phyloP scores from a whole-genome alignment of 2,888 invertebrate species.

The Dermolepida albohirtum region DNA sequence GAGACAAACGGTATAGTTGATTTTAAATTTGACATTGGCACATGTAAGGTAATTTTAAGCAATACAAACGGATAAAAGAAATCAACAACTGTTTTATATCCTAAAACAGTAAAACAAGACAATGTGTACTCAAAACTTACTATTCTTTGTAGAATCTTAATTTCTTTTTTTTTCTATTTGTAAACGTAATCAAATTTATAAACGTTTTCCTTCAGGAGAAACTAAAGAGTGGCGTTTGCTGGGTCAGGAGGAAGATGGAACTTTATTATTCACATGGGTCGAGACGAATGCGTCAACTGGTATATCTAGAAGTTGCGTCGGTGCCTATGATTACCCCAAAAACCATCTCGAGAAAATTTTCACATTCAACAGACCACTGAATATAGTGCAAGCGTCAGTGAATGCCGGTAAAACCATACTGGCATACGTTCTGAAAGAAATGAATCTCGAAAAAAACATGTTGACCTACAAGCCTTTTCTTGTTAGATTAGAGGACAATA shows the following conservation, averaged over 20 bases:
- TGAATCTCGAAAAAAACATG: constrained; percentile 54
- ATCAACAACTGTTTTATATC: too few species aligned
- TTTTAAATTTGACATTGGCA: too few species aligned
- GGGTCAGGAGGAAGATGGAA: constrained; percentile 84
- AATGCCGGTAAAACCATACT: constrained; percentile 76
- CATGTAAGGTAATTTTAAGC: too few species aligned
- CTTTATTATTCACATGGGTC: constrained; percentile 77
- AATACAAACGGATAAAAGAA: too few species aligned
- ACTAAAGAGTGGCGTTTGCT: constrained; percentile 84
- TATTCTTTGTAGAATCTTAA: too few species aligned
- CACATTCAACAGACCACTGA: constrained; percentile 72
- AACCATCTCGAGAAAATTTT: constrained; percentile 73
- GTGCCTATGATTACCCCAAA: constrained; percentile 72
- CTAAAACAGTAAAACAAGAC: too few species aligned
- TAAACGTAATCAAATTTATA: background rate
- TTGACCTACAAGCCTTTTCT: constrained; percentile 74
- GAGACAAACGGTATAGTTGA: too few species aligned
- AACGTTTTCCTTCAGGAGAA: constrained; percentile 66
- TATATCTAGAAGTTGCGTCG: constrained; percentile 65
- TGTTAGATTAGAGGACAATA: constrained; percentile 68
- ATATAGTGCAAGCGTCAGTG: constrained; percentile 84
- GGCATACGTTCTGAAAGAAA: constrained; percentile 75
- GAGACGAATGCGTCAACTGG: constrained; percentile 50
- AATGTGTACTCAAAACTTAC: too few species aligned
- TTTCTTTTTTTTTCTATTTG: too few species aligned